Conservation (phyloP, 2,888 invertebrate genomes). For the Chesias legatella region DNA sequence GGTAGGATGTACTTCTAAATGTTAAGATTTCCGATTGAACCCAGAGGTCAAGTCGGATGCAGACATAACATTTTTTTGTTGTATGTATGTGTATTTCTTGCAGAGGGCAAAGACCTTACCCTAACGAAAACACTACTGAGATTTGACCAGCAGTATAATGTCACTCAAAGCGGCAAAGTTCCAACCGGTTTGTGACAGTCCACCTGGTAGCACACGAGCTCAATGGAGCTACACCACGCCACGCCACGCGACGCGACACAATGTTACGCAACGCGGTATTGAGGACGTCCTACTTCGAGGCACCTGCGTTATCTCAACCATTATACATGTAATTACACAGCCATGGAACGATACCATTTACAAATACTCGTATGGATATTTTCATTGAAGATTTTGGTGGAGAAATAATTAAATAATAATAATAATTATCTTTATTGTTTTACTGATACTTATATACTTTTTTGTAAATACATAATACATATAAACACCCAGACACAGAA, state of each 20-base stretch:
- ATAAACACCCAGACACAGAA: too few relatives aligned
- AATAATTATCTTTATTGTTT: too few relatives aligned
- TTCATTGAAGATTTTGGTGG: not conserved
- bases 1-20: too few relatives aligned
- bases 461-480: too few relatives aligned
- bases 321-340: conserved; percentile 15
- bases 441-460: too few relatives aligned
- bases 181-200: conserved; percentile 15
- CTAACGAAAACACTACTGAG: too few relatives aligned
- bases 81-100: too few relatives aligned
- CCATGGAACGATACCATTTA: conserved; percentile 3
- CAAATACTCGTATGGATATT: conserved; percentile 4
- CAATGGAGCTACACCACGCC: conserved; percentile 26
- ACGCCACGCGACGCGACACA: conserved; percentile 26
- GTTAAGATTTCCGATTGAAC: conserved; percentile 17
- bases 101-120: too few relatives aligned
- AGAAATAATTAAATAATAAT: not conserved
- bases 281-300: conserved; percentile 29
- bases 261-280: conserved; percentile 29
- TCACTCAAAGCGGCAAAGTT: conserved; percentile 18
- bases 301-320: conserved; percentile 31
- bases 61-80: too few relatives aligned
- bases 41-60: conserved; percentile 17
- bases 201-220: conserved; percentile 15
- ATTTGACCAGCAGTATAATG: not conserved